Conservation (phyloP, 2,113 vertebrate species). For the Dolichallabes microphthalmus region DNA sequence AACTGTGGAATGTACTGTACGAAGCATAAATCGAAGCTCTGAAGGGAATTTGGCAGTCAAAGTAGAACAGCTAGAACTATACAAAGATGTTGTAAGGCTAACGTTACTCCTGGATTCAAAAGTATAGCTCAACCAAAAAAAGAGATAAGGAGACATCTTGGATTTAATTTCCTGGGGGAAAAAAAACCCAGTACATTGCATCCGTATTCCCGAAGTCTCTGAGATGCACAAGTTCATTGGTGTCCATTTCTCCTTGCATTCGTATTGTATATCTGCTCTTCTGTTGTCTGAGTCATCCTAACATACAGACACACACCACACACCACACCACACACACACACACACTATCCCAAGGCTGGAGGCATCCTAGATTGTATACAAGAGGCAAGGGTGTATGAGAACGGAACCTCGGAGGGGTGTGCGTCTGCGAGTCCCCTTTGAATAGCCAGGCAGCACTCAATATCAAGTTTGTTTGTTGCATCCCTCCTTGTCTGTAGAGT, state of each 20-base stretch:
- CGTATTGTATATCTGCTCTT: conserved; percentile 35
- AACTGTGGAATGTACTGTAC: conserved; percentile 91
- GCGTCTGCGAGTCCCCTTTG: conserved; percentile 51
- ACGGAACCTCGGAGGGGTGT: conserved; percentile 37
- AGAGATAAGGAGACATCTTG: conserved; percentile 40
- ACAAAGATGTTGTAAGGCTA: conserved; percentile 62
- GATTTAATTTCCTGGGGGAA: conserved; percentile 30
- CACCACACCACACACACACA: conserved; percentile 31
- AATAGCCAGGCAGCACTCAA: conserved; percentile 66
- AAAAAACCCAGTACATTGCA: neutral
- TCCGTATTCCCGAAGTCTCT: conserved; percentile 54
- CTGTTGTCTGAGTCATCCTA: conserved; percentile 3
- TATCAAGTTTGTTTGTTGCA: conserved; percentile 76
- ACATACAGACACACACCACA: conserved; percentile 18
- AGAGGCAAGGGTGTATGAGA: conserved; percentile 35
- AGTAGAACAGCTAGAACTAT: conserved; percentile 77
- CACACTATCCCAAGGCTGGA: conserved; percentile 10
- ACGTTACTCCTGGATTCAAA: neutral
- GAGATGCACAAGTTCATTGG: conserved; percentile 54
- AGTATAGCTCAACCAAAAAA: neutral
- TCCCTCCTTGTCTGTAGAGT: conserved; percentile 73
- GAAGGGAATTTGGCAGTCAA: conserved; percentile 93
- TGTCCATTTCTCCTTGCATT: conserved; percentile 49
- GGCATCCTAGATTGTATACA: conserved; percentile 33
- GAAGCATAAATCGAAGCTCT: conserved; percentile 88